These are phyloP conservation scores for Dione vanillae DNA, from an alignment of 2,888 invertebrate species.

Conservation along the genomic window DNA sequence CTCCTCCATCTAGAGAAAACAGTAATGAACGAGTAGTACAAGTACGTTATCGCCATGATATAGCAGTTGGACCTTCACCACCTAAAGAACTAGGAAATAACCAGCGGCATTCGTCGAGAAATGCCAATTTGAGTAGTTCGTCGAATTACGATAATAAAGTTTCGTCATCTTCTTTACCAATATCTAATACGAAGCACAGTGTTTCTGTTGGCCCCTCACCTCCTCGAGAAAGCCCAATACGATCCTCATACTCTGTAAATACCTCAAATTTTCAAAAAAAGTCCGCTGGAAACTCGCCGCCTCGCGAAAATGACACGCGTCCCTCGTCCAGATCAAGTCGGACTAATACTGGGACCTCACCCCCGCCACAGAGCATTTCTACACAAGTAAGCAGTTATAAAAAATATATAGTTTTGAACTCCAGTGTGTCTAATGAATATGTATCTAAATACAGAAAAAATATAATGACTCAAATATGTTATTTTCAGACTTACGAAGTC, in stretches of 20 bases:
- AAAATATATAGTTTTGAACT: not conserved
- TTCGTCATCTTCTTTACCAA: constrained; percentile 47
- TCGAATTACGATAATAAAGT: constrained; percentile 25
- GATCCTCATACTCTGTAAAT: constrained; percentile 43
- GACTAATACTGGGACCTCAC: constrained; percentile 91
- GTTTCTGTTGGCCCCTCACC: constrained; percentile 73
- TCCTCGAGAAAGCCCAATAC: constrained; percentile 58
- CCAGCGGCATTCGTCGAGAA: constrained; percentile 40
- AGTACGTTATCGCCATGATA: constrained; percentile 61
- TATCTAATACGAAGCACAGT: constrained; percentile 57
- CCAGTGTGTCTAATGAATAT: not conserved
- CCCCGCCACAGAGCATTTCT: constrained; percentile 93
- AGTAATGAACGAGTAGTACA: constrained; percentile 49
- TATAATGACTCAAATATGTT: not conserved
- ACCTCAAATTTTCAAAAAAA: constrained; percentile 63
- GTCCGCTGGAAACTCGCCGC: constrained; percentile 82
- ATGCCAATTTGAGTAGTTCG: constrained; percentile 21
- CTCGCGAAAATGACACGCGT: constrained; percentile 58
- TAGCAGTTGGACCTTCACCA: constrained; percentile 75
- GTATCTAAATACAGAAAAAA: not conserved
- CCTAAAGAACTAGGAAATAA: constrained; percentile 60
- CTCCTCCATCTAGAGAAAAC: constrained; percentile 82
- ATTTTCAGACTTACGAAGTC: constrained; percentile 78
- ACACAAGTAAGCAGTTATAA: constrained; percentile 86
- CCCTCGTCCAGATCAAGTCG: constrained; percentile 56